Conservation (phyloP, 1,140 invertebrate genomes). For the Drosophila lowei region DNA sequence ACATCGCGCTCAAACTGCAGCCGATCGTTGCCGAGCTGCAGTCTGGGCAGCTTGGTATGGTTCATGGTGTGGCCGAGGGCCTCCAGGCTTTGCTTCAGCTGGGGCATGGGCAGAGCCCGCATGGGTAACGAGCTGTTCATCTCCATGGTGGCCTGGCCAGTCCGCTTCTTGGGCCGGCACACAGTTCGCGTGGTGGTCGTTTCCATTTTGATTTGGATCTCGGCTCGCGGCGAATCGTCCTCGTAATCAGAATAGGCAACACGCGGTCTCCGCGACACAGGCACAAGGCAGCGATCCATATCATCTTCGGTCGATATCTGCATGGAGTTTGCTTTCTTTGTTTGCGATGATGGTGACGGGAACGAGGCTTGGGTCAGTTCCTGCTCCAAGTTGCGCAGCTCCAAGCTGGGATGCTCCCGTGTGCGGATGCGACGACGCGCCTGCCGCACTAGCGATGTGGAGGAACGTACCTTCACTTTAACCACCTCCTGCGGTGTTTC, state of each 20-base stretch:
- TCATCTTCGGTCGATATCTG: slow-evolving; percentile 15
- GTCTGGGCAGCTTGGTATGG: slow-evolving; percentile 16
- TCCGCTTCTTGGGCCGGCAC: slow-evolving; percentile 29
- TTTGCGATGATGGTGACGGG: background rate
- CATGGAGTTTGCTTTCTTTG: slow-evolving; percentile 3
- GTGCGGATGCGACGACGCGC: slow-evolving; percentile 54
- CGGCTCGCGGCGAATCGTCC: slow-evolving; percentile 31
- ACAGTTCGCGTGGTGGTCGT: slow-evolving; percentile 34
- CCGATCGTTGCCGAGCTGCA: slow-evolving; percentile 17
- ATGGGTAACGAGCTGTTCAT: slow-evolving; percentile 14
- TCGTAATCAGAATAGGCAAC: slow-evolving; percentile 31
- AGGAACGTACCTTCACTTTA: slow-evolving; percentile 35
- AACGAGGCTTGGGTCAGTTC: background rate
- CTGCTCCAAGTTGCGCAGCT: slow-evolving; percentile 14
- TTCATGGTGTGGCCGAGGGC: slow-evolving; percentile 8
- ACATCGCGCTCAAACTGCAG: slow-evolving; percentile 16
- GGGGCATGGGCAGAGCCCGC: slow-evolving; percentile 44
- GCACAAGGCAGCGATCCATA: slow-evolving; percentile 5
- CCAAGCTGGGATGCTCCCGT: slow-evolving; percentile 36
- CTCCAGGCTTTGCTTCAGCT: slow-evolving; percentile 25
- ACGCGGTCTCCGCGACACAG: slow-evolving; percentile 1
- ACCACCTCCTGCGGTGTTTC: slow-evolving; percentile 20
- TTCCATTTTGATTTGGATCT: slow-evolving; percentile 59
- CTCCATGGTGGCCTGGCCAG: background rate
- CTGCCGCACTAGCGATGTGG: slow-evolving; percentile 51